phyloP scores from a whole-genome alignment of 1,140 invertebrate genomes.

The Colletes latitarsis region DNA sequence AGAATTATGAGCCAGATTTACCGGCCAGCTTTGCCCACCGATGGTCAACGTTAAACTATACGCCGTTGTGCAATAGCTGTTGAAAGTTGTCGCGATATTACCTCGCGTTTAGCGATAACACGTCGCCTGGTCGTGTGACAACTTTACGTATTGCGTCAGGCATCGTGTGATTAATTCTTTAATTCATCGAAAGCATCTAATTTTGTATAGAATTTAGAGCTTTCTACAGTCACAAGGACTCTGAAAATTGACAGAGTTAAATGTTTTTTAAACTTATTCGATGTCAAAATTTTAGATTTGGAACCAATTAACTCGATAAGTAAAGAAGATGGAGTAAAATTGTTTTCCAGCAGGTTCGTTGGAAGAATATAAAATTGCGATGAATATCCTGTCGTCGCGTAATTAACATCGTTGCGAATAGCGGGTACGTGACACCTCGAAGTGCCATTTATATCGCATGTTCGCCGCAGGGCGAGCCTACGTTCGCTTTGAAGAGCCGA shows the following conservation, averaged over 20 bases:
- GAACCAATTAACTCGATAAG: too few species aligned
- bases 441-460: neutral
- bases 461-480: neutral
- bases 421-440: neutral
- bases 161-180: neutral
- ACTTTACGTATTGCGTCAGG: neutral
- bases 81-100: constrained; percentile 44
- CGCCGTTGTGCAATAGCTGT: constrained; percentile 4
- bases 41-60: constrained; percentile 51
- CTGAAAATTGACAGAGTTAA: too few species aligned
- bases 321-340: too few species aligned
- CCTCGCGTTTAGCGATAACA: constrained; percentile 25
- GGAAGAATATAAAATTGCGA: neutral
- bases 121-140: neutral
- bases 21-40: constrained; percentile 43
- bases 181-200: neutral
- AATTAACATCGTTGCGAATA: neutral
- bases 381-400: neutral
- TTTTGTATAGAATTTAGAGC: neutral
- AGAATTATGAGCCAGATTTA: constrained; percentile 57
- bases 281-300: too few species aligned
- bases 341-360: too few species aligned
- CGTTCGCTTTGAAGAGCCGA: neutral
- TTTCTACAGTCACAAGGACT: too few species aligned
- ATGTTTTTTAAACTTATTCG: constrained; percentile 5